Base-by-base conservation (phyloP, 2,888 invertebrate genomes). In the Polyommatus iphigenia region DNA sequence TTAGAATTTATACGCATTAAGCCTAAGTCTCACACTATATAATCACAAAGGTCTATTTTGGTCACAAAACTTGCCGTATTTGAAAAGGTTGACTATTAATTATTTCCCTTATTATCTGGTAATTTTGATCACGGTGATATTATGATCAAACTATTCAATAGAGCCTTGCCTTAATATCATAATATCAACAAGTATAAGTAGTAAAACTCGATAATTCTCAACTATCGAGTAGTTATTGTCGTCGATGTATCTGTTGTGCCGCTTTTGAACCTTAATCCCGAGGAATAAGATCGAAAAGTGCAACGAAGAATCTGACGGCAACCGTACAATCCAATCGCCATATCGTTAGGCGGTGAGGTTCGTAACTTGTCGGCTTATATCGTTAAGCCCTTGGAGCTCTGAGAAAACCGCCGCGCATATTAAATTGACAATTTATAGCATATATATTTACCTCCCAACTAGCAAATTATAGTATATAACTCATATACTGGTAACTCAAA, bases 321-420 rank as follows among this genome's bases (percentile, higher is more conserved):
- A 46, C 36, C 29, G 32, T 83, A 77, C 81, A 86, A 85, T 81
- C 81, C 76, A 81, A 81, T 80, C 77, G 77, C 57, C 79, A 78
- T 80, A 81, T 81, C 80, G 80, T 79, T 80, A 81, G 80, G 78
- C 83, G 84, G 80, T 79, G 84, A 82, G 85, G 83, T 84, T 84
- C 87, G 84, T 88, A 88, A 89, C 85, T 88, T 85, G 82, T 80
- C 81, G 81, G 83, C 85, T 85, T 84, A 85, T 84, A 82, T 85
- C 85, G 83, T 82, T 83, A 83, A 83, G 84, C 82, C 84, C 84
- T 78, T 62, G 83, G 85, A 86, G 84, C 83, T 84, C 86, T 85
- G 83, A 81, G 82, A 81, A 83, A 82, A 83, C 83, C 82, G 80
- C 80, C 78, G 54, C 77, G 81, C 81, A 80, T 82, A 83, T 83